These are phyloP conservation scores for Zootoca vivipara DNA, from an alignment of 2,113 vertebrate genomes.

Conservation along the genomic window DNA sequence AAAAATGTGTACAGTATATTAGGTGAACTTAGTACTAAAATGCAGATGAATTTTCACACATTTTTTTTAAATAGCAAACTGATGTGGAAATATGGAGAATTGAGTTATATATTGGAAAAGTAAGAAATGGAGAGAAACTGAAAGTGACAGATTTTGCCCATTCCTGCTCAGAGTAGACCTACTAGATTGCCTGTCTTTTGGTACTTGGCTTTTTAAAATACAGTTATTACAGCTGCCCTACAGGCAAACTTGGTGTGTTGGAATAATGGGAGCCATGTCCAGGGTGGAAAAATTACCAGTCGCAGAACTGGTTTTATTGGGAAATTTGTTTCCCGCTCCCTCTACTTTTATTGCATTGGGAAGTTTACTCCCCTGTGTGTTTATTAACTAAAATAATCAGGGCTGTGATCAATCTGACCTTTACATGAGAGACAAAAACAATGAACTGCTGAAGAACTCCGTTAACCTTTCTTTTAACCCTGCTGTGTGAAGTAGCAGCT, in stretches of 20 bases:
- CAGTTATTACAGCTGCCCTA: too few relatives aligned
- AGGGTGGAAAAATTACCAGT: background rate
- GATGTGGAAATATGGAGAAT: too few relatives aligned
- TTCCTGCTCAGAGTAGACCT: too few relatives aligned
- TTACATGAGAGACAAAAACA: background rate
- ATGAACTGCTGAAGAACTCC: slow-evolving; percentile 2
- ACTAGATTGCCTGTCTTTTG: too few relatives aligned
- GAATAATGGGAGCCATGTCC: background rate
- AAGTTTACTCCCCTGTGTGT: background rate
- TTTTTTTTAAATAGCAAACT: too few relatives aligned
- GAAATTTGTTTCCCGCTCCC: background rate
- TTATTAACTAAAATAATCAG: background rate
- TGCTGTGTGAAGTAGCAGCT: background rate
- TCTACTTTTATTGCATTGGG: background rate
- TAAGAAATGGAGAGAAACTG: too few relatives aligned
- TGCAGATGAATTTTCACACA: too few relatives aligned
- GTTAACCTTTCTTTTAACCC: slow-evolving; percentile 16
- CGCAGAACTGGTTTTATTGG: background rate
- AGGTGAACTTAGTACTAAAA: too few relatives aligned
- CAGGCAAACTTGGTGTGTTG: background rate
- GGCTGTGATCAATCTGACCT: background rate
- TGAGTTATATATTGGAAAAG: too few relatives aligned
- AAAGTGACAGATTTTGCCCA: too few relatives aligned
- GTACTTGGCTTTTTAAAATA: too few relatives aligned
- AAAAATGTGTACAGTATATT: too few relatives aligned